Percentiles rank a stretch among this genome's conserved stretches.
Evolutionary conservation across 1,140 invertebrate species (phyloP).

Genomic region (Diplogasteroides magnus): DNA sequence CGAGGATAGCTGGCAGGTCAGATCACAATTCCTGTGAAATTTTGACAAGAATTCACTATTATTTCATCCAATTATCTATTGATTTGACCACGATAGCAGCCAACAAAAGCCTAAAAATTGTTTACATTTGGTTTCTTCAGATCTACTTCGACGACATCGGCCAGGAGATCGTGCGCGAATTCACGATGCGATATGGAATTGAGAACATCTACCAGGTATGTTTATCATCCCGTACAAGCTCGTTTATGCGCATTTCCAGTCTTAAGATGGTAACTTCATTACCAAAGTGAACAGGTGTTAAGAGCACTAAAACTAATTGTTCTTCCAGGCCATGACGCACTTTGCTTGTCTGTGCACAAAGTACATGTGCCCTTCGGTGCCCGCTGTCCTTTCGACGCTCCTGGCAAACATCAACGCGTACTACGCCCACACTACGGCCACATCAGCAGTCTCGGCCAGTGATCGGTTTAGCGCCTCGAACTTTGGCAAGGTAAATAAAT

Average conservation of each 20-base stretch:
- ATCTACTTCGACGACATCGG: slow-evolving; percentile 95
- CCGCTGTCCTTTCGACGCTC: slow-evolving; percentile 95
- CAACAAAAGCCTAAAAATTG: background rate
- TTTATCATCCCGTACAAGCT: slow-evolving; percentile 50
- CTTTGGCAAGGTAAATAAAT: slow-evolving; percentile 81
- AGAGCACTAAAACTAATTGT: background rate
- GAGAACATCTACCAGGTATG: slow-evolving; percentile 99
- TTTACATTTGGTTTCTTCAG: background rate
- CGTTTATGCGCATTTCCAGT: background rate
- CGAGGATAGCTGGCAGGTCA: slow-evolving; percentile 89
- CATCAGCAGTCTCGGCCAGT: slow-evolving; percentile 91
- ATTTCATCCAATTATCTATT: background rate
- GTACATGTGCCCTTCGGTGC: slow-evolving; percentile 94
- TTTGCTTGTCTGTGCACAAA: slow-evolving; percentile 99
- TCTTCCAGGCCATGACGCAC: slow-evolving; percentile 54
- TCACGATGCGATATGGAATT: slow-evolving; percentile 99
- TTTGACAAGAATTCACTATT: background rate
- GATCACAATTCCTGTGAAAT: background rate
- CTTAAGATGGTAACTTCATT: background rate
- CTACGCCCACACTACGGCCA: slow-evolving; percentile 98
- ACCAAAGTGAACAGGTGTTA: background rate
- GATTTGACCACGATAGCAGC: no score
- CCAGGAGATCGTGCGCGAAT: slow-evolving; percentile 98
- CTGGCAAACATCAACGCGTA: slow-evolving; percentile 74
- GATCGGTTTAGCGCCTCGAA: slow-evolving; percentile 98